These are phyloP conservation scores for Polydrusus tereticollis DNA, from an alignment of 2,888 invertebrate genomes.

Conservation along the genomic window DNA sequence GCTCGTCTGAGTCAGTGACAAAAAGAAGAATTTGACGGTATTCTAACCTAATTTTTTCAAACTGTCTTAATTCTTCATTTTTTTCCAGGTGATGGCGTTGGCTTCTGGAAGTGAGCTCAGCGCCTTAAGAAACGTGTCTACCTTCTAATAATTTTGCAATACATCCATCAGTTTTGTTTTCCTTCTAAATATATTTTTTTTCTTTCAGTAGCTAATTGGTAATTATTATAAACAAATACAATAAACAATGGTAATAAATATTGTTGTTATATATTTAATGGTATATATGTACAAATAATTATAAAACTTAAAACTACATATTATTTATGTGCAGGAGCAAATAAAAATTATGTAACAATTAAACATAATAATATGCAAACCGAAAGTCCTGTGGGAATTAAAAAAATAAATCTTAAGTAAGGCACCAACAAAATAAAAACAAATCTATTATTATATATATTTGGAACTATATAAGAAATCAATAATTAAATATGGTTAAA, in stretches of 20 bases:
- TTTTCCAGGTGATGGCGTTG: no score
- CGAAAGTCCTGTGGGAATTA: not conserved
- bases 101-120: no score
- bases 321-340: not conserved
- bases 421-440: constrained; percentile 6
- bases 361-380: not conserved
- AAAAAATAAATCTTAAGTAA: not conserved
- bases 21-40: no score
- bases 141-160: no score
- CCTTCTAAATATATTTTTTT: no score
- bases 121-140: no score
- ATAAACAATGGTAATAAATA: not conserved
- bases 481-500: not conserved
- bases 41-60: no score
- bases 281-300: constrained; percentile 14
- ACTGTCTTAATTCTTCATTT: no score
- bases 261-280: constrained; percentile 5
- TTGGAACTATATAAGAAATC: not conserved
- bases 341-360: constrained; percentile 4
- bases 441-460: not conserved
- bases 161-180: no score
- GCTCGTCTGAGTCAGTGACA: no score
- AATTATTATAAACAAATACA: no score
- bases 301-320: constrained; percentile 15
- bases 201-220: no score